phyloP scores from a whole-genome alignment of 2,888 invertebrate species.

The Piscicola geometra region DNA sequence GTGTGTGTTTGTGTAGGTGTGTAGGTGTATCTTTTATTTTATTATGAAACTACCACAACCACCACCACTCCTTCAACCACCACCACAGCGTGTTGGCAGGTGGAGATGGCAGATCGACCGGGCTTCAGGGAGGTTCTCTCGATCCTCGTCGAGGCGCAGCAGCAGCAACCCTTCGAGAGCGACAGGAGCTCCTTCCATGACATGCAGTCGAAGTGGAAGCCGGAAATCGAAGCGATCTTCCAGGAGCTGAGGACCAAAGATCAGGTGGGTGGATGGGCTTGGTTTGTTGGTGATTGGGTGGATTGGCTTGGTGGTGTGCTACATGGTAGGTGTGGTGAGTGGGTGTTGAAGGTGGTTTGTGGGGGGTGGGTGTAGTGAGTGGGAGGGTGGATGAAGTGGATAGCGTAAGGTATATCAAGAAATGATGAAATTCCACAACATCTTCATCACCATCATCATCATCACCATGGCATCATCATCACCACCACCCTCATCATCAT shows the following conservation, averaged over 20 bases:
- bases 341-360: too few species aligned
- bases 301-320: too few species aligned
- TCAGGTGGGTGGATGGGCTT: background rate
- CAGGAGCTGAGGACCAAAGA: constrained; percentile 11
- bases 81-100: background rate
- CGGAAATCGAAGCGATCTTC: constrained; percentile 16
- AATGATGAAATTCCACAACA: too few species aligned
- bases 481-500: background rate
- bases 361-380: too few species aligned
- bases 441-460: background rate
- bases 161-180: background rate
- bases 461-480: too few species aligned
- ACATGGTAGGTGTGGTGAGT: too few species aligned
- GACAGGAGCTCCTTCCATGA: constrained; percentile 2
- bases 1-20: too few species aligned
- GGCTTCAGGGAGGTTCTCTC: background rate
- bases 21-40: too few species aligned
- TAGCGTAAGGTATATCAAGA: too few species aligned
- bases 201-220: constrained; percentile 15
- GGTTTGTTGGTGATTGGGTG: too few species aligned
- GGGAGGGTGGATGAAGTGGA: too few species aligned
- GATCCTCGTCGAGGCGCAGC: background rate
- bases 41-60: background rate
- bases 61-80: background rate
- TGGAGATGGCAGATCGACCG: background rate